These are phyloP conservation scores for Dryomyza anilis DNA, from an alignment of 2,888 invertebrate genomes.

Conservation along the genomic window DNA sequence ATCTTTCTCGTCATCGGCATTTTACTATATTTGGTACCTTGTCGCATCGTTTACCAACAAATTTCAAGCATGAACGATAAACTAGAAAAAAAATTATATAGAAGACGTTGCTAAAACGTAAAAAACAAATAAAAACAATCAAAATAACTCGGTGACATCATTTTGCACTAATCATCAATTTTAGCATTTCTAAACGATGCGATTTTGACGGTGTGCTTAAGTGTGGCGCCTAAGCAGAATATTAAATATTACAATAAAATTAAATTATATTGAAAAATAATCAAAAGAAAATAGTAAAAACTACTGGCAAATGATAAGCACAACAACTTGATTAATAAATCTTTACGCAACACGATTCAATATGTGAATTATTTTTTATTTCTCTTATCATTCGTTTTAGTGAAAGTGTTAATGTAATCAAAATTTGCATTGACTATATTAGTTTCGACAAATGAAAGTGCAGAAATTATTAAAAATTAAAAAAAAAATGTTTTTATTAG, in stretches of 20 bases:
- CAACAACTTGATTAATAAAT: not conserved
- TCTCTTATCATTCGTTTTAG: too few species aligned
- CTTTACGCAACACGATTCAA: too few species aligned
- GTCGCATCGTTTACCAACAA: too few species aligned
- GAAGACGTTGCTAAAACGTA: slow-evolving; percentile 6
- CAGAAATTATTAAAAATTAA: too few species aligned
- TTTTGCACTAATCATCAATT: slow-evolving; percentile 36
- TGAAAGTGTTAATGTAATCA: too few species aligned
- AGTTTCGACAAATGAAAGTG: too few species aligned
- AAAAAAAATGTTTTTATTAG: too few species aligned
- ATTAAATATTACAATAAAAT: not conserved
- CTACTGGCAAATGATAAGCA: not conserved
- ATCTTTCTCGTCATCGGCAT: too few species aligned
- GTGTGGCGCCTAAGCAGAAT: not conserved
- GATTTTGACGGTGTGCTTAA: not conserved
- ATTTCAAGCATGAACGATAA: too few species aligned
- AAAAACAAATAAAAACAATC: slow-evolving; percentile 35
- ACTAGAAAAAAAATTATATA: not conserved
- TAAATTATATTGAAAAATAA: not conserved
- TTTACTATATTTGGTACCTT: too few species aligned
- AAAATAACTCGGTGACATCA: slow-evolving; percentile 42
- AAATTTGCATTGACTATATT: too few species aligned
- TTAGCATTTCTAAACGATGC: slow-evolving; percentile 29
- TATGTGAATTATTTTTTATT: too few species aligned
- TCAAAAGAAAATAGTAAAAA: not conserved